Base-by-base conservation (phyloP, 2,797 vertebrate genomes). In the Sebastes kiyomatsui region DNA sequence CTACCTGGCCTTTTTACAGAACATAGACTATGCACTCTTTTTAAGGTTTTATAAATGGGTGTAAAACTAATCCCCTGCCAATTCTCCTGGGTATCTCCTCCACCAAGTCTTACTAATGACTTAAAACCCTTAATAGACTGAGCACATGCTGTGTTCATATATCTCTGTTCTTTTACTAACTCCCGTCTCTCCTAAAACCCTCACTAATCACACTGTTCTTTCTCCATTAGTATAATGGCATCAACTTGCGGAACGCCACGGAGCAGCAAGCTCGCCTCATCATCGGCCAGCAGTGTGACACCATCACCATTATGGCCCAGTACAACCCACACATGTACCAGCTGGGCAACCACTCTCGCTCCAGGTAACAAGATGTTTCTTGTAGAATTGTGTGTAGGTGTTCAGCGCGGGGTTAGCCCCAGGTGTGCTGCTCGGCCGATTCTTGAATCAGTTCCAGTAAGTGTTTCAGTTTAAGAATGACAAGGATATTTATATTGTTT, bases 281-380 rank as follows among this genome's bases (percentile, higher is more conserved):
- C 94, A 99, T 99, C 1, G 98, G 98, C 25, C 99, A 99, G 93
- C 98, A 99, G 92, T 99, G 98, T 0, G 98, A 99, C 89, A 98
- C 97, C 89, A 96, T 99, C 94, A 99, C 98, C 79, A 98, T 99
- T 84, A 96, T 99, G 96, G 98, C 99, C 79, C 99, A 99, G 94
- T 99, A 99, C 94, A 99, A 99, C 94, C 98, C 98, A 1, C 97
- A 99, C 91, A 99, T 99, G 97, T 98, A 97, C 94, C 98, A 99
- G 92, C 97, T 98, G 76, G 97, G 97, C 64, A 97, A 97, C 95
- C 98, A 99, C 94, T 99, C 98, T 27, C 96, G 97, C 49, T 99
- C 98, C 89, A 99, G 98, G 99, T 99, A 93, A 77, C 54, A 12
- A 2, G 7, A 5, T 28, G 42, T 59, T 79, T 32, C 16, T 14